Conservation (phyloP, 2,113 vertebrate species). For the Lagopus muta region DNA sequence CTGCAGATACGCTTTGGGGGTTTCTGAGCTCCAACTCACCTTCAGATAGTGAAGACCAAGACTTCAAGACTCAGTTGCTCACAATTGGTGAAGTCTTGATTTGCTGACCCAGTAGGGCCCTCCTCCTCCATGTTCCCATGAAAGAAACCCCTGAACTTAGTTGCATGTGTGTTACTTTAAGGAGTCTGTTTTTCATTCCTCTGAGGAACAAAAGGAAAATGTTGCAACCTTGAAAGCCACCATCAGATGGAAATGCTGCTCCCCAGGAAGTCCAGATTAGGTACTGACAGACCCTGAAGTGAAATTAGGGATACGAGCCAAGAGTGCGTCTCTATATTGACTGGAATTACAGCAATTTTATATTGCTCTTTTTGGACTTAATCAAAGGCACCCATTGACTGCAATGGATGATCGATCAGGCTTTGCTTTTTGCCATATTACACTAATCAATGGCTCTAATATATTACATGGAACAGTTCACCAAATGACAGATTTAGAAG, state of each 20-base stretch:
- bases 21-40: background rate
- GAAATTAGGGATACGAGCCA: background rate
- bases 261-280: background rate
- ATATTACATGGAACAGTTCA: slow-evolving; percentile 72
- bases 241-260: background rate
- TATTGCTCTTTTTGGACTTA: slow-evolving; percentile 62
- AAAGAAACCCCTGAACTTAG: accelerated
- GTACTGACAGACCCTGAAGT: background rate
- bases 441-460: slow-evolving; percentile 77
- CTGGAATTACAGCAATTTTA: slow-evolving; percentile 70
- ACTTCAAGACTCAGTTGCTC: background rate
- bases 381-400: slow-evolving; percentile 63
- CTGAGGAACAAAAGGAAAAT: background rate
- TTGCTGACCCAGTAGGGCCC: accelerated
- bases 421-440: slow-evolving; percentile 77
- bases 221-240: background rate
- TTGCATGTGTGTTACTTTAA: background rate
- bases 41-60: background rate
- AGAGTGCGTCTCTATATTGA: slow-evolving; percentile 45
- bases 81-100: background rate
- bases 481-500: slow-evolving; percentile 72
- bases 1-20: background rate
- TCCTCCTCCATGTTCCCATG: background rate
- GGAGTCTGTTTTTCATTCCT: background rate
- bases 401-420: slow-evolving; percentile 53